phyloP scores from a whole-genome alignment of 2,797 vertebrate species.

The Sternotherus odoratus region DNA sequence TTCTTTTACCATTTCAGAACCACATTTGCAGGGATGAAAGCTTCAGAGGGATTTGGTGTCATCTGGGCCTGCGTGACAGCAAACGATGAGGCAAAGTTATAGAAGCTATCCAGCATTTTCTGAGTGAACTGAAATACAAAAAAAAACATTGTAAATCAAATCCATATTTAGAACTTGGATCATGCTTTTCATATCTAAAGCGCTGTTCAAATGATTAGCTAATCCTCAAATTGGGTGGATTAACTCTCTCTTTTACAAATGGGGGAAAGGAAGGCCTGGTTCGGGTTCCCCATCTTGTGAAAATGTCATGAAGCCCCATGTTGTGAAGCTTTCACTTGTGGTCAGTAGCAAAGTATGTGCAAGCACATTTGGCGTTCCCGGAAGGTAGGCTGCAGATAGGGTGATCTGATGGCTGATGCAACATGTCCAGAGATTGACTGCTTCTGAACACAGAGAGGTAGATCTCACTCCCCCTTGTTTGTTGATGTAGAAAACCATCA shows the following conservation, averaged over 20 bases:
- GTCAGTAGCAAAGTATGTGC: background rate
- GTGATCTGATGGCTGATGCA: no score
- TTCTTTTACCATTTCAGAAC: constrained; percentile 89
- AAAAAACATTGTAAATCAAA: background rate
- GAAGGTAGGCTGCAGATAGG: background rate
- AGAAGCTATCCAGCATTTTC: constrained; percentile 97
- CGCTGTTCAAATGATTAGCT: background rate
- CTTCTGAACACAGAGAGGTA: background rate
- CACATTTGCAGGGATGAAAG: constrained; percentile 94
- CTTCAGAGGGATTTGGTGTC: constrained; percentile 92
- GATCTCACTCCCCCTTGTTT: background rate
- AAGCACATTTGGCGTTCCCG: background rate
- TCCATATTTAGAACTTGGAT: background rate
- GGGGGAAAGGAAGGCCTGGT: background rate
- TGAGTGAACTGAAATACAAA: constrained; percentile 88
- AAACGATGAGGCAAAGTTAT: constrained; percentile 94
- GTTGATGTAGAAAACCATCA: background rate
- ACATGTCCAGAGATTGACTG: background rate
- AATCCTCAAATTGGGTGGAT: background rate
- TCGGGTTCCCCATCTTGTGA: background rate
- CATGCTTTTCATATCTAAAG: background rate
- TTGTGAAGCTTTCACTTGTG: background rate
- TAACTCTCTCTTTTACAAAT: background rate
- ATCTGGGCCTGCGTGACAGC: constrained; percentile 95
- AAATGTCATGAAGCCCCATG: background rate